Evolutionary conservation across 2,797 vertebrate genomes (phyloP), one percentile per base, ranked within the genome.

Genomic region (Hephaestus fuliginosus): DNA sequence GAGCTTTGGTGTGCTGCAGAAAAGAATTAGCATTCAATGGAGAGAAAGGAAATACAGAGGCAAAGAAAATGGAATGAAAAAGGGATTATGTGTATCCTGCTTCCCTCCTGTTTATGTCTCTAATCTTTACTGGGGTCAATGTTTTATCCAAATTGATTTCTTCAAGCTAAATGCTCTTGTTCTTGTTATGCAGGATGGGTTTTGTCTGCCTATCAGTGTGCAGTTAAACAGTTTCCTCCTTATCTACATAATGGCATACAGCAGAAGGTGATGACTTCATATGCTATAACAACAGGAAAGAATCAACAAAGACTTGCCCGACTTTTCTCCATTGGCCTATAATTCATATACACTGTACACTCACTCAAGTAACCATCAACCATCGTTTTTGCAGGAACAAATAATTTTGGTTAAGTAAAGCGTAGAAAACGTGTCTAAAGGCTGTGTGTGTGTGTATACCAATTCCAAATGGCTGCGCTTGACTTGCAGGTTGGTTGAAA

Each of bases 111-210:
- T 93, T 93, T 92, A 88, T 90, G 81, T 87, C 84, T 91, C 70
- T 95, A 93, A 94, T 95, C 92, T 93, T 91, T 75, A 79, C 90
- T 53, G 84, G 86, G 93, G 94, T 95, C 93, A 94, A 56, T 94
- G 89, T 94, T 95, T 95, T 89, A 93, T 95, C 92, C 87, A 89
- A 93, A 94, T 86, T 89, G 91, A 94, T 93, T 93, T 92, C 81
- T 92, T 81, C 68, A 78, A 91, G 87, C 89, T 87, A 93, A 92
- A 90, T 83, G 81, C 66, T 85, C 68, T 17, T 70, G 86, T 77
- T 88, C 58, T 79, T 71, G 15, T 52, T 63, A n/a, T 66, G 76
- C 76, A n/a, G 43, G 76, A 52, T 41, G 73, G 48, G 48, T 57
- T 89, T 82, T 73, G 80, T 72, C 17, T 9, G 11, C 68, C 71